Evolutionary conservation across 2,113 vertebrate species (phyloP).

Genomic region (Salvelinus alpinus): DNA sequence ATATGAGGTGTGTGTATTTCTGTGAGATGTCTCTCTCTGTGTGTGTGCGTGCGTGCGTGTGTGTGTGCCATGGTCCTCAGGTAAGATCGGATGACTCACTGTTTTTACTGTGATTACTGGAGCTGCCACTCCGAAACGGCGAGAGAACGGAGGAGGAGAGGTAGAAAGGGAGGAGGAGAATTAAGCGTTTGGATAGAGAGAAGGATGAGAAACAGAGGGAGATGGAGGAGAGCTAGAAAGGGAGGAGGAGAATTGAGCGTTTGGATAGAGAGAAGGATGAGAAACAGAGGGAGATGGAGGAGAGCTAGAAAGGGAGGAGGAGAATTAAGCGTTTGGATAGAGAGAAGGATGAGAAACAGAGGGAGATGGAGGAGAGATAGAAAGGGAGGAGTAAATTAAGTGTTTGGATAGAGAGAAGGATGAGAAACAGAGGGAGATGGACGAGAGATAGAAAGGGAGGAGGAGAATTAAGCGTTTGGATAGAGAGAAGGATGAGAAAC

Average conservation of each 20-base stretch:
- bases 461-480: background rate
- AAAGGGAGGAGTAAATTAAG: background rate
- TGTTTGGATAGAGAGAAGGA: background rate
- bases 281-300: background rate
- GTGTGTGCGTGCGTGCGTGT: conserved; percentile 7
- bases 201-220: background rate
- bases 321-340: background rate
- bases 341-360: background rate
- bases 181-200: background rate
- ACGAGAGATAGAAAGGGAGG: background rate
- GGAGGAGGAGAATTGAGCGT: background rate
- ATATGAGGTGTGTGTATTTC: too few relatives aligned
- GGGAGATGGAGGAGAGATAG: background rate
- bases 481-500: background rate
- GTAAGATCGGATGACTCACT: conserved; percentile 16
- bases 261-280: background rate
- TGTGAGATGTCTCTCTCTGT: background rate
- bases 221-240: background rate
- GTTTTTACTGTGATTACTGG: conserved; percentile 20
- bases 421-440: background rate
- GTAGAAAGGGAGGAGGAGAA: background rate
- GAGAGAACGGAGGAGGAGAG: background rate
- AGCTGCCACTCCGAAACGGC: conserved; percentile 8
- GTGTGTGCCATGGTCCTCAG: background rate
- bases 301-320: background rate